Evolutionary conservation across 2,888 invertebrate genomes (phyloP), one percentile per base, ranked within the genome.

Genomic region (Tromatobia lineatoria): DNA sequence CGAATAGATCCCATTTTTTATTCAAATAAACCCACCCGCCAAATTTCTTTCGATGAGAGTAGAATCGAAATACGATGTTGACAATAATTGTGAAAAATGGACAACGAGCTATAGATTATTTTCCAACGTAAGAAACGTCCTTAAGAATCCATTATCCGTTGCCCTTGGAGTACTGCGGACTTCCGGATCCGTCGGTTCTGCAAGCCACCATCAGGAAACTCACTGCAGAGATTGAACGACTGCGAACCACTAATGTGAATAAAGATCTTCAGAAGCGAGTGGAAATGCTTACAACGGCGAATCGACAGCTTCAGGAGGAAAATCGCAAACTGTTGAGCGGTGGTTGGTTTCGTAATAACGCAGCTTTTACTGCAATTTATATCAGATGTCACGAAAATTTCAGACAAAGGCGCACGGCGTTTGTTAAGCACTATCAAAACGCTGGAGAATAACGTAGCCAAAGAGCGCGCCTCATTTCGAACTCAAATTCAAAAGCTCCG

Each of bases 111-210:
- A 80, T 83, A 64, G 85, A 85, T 80, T 77, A 82, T 76, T 87
- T 87, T 80, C 70, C 59, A 85, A 87, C 80, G 54, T 85, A 87
- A 87, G 80, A 85, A 83, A 87, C 71, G 82, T 83, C 79, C 87
- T 88, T 88, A 90, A 91, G 95, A 90, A 95, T 95, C 87, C 94
- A 95, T 89, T 95, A 95, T 90, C 95, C 95, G 23, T 90, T 95
- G 80, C 94, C 95, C 10, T 86, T 95, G 88, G 95, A 95, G 87
- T 95, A 95, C 88, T 94, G 94, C 86, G 95, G 95, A 29, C 94
- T 94, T 42, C 95, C 95, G 18, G 94, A 95, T 91, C 94, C 95
- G 18, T 83, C 91, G 66, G 90, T 95, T 82, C 91, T 95, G 59
- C 95, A 95, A 92, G 92, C 93, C 1, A 95, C 94, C 1, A 95